phyloP scores from a whole-genome alignment of 1,140 invertebrate genomes.

The Caenorhabditis latens region DNA sequence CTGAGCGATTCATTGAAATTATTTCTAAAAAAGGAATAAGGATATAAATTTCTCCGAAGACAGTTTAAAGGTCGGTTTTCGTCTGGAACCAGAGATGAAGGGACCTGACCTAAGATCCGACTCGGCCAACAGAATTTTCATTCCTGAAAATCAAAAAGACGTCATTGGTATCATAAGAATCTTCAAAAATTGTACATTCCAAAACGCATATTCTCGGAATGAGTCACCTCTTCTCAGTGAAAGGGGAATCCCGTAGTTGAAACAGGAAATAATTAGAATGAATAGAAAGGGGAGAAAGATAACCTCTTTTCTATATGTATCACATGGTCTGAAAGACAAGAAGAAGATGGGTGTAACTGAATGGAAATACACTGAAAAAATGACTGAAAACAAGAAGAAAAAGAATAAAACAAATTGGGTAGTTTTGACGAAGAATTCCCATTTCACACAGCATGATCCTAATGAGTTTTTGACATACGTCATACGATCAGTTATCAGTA shows the following conservation, averaged over 20 bases:
- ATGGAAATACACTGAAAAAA: background rate
- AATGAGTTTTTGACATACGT: no score
- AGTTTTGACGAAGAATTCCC: no score
- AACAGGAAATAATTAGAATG: conserved; percentile 55
- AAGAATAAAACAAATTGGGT: no score
- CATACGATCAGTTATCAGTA: no score
- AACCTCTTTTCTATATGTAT: conserved; percentile 22
- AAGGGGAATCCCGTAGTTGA: conserved; percentile 12
- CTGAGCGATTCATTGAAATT: background rate
- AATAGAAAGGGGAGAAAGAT: background rate
- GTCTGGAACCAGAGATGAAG: background rate
- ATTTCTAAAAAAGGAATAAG: background rate
- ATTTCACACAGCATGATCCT: no score
- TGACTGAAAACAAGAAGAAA: no score
- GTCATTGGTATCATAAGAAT: background rate
- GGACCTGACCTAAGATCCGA: background rate
- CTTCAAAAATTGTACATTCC: background rate
- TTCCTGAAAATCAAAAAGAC: background rate
- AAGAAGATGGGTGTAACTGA: background rate
- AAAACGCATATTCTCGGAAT: conserved; percentile 24
- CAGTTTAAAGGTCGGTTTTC: background rate
- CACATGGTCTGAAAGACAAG: background rate
- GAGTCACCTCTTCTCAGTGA: background rate
- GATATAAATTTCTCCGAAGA: no score
- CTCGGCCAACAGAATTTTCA: background rate